phyloP scores from a whole-genome alignment of 2,797 vertebrate genomes.

The Hydrolagus colliei region DNA sequence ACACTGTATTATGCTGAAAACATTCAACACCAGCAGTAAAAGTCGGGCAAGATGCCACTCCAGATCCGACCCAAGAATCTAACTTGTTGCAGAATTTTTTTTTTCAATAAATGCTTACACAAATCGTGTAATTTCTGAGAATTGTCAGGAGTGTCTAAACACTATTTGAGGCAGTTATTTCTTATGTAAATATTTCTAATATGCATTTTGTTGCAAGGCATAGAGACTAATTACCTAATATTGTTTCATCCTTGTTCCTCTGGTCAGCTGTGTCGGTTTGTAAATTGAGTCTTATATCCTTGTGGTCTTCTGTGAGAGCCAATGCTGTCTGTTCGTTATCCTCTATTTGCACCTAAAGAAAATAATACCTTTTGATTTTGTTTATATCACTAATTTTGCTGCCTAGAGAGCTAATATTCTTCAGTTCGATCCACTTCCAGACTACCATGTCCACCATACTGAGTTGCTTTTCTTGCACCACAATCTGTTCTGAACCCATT shows the following conservation, averaged over 20 bases:
- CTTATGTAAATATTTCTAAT: background rate
- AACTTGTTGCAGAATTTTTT: background rate
- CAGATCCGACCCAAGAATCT: too few species aligned
- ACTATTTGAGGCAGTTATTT: background rate
- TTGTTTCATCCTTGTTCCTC: background rate
- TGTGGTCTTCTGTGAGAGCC: background rate
- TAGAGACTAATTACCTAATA: background rate
- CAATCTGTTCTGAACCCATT: background rate
- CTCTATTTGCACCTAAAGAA: slow-evolving; percentile 59
- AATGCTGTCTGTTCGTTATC: slow-evolving; percentile 33
- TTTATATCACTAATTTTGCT: background rate
- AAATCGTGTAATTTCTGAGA: too few species aligned
- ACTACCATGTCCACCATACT: background rate
- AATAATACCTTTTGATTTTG: slow-evolving; percentile 2
- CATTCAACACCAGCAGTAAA: too few species aligned
- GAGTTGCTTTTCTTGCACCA: background rate
- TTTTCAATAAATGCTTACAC: background rate
- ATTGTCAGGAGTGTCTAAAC: background rate
- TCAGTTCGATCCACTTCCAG: background rate
- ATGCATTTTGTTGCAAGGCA: too few species aligned
- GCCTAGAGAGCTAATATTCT: background rate
- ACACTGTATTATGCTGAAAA: too few species aligned
- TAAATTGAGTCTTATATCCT: background rate
- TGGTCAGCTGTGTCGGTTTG: background rate
- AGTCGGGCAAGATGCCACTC: too few species aligned